These are phyloP conservation scores for Dermochelys coriacea DNA, from an alignment of 2,797 vertebrate species.

Conservation along the genomic window DNA sequence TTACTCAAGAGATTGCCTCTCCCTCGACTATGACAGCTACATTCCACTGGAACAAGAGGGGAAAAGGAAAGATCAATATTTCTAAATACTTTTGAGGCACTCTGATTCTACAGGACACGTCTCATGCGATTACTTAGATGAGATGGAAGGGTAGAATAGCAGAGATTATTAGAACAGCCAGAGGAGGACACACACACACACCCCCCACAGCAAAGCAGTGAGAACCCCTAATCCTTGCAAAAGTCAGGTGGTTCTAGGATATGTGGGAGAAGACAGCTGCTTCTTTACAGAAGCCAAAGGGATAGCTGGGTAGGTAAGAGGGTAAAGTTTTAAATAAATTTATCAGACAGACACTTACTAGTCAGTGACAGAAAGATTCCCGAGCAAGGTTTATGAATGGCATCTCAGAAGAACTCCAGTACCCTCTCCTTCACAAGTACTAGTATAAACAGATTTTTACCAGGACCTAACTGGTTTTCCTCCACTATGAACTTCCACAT, in stretches of 20 bases:
- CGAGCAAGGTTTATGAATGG: background rate
- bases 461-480: background rate
- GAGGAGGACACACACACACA: background rate
- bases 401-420: background rate
- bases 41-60: background rate
- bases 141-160: background rate
- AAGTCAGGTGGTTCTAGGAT: background rate
- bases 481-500: background rate
- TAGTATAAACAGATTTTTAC: background rate
- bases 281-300: background rate
- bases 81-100: background rate
- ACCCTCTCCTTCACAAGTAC: background rate
- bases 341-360: background rate
- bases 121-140: background rate
- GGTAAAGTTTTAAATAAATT: background rate
- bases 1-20: background rate
- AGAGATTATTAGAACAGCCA: background rate
- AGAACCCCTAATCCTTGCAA: background rate
- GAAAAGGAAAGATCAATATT: background rate
- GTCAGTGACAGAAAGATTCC: background rate
- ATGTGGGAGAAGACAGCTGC: background rate
- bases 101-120: background rate
- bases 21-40: background rate
- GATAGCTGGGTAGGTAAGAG: background rate
- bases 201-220: too few relatives aligned